Evolutionary conservation across 2,797 vertebrate genomes (phyloP), one percentile per base, ranked within the genome.

Genomic region (Salmo trutta): DNA sequence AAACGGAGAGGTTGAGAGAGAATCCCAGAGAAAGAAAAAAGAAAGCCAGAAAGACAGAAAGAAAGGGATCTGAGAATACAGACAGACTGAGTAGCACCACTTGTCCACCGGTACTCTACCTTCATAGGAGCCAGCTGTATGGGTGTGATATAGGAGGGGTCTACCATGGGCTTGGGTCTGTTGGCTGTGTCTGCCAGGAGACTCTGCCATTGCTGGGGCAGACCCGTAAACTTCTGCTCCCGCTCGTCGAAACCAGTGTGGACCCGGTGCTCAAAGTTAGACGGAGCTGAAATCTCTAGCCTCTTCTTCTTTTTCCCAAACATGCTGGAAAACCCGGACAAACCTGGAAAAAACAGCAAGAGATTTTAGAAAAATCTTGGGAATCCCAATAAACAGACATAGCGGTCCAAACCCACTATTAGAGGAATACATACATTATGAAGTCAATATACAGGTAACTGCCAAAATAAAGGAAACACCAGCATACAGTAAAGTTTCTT

Each of bases 241-340:
- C 95, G 95, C 4, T 95, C 96, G 88, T 99, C 98, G 80, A 99
- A 99, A 79, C 97, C 98, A 0, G 98, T 99, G 86, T 99, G 98
- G 75, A 99, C 98, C 77, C 98, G 95, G 91, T 99, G 98, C 90
- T 99, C 97, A 24, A 99, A 99, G 94, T 99, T 99, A 5, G 97
- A 99, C 17, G 98, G 98, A 51, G 97, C 97, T 1, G 98, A 99
- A 87, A 99, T 99, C 92, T 99, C 97, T 87, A 98, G 94, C 86
- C 96, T 94, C 93, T 99, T 99, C 95, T 99, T 99, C 94, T 99
- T 99, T 93, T 99, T 99, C 74, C 98, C 98, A 71, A 99, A 99
- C 98, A 99, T 99, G 95, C 93, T 98, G 96, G 93, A 96, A 91
- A 96, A 93, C 91, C 94, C 97, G 95, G 94, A 89, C 85, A 94